A percentile compares a stretch with the other conserved stretches of the same genome.
Evolutionary conservation across 2,888 invertebrate genomes (phyloP).

Genomic region (Rhagonycha lutea): DNA sequence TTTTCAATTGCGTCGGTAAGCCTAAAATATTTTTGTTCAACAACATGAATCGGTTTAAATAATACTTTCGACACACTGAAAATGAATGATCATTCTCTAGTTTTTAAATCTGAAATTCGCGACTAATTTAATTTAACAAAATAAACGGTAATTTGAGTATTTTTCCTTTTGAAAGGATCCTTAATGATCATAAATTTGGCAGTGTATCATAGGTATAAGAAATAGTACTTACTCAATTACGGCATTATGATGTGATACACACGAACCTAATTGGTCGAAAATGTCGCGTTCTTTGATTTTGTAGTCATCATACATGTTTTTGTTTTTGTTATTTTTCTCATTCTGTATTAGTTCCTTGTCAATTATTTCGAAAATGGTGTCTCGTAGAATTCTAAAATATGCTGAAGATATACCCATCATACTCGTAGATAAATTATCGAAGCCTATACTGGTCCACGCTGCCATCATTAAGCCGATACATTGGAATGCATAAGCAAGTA

Average conservation of each 20-base stretch:
- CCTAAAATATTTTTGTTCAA: constrained; percentile 26
- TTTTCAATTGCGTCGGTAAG: constrained; percentile 35
- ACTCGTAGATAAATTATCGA: constrained; percentile 40
- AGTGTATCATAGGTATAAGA: not conserved
- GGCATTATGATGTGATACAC: constrained; percentile 34
- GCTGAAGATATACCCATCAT: constrained; percentile 38
- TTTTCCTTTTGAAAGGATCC: too few species aligned
- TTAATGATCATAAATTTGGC: too few species aligned
- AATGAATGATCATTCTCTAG: not conserved
- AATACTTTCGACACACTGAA: not conserved
- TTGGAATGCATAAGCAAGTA: constrained; percentile 10
- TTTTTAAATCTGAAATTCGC: too few species aligned
- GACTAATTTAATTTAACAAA: too few species aligned
- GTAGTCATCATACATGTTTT: not conserved
- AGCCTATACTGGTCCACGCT: constrained; percentile 36
- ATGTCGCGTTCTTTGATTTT: constrained; percentile 4
- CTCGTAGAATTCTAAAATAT: constrained; percentile 38
- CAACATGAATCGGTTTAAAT: not conserved
- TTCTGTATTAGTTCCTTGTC: not conserved
- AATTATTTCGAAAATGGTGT: constrained; percentile 29
- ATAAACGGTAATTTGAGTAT: too few species aligned
- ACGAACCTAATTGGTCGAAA: constrained; percentile 23
- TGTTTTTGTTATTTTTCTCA: not conserved
- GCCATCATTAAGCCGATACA: constrained; percentile 29
- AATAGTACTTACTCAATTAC: constrained; percentile 33